phyloP scores from a whole-genome alignment of 2,888 invertebrate species.

The Drosophila glabriapex region DNA sequence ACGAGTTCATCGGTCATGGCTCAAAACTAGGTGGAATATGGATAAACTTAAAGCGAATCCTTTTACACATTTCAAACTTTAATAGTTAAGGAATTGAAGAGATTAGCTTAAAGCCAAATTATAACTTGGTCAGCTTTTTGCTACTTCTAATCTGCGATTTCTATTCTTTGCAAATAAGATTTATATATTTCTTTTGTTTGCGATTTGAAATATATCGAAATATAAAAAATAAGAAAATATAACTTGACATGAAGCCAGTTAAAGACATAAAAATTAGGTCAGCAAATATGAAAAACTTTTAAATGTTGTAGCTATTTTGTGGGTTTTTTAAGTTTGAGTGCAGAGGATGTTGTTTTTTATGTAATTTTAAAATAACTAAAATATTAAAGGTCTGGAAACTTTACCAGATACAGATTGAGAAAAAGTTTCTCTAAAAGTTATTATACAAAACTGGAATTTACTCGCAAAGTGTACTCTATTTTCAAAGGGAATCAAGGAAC shows the following conservation, averaged over 20 bases:
- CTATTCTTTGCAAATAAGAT: not conserved
- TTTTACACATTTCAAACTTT: not conserved
- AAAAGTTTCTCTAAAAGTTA: not conserved
- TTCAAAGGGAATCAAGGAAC: not conserved
- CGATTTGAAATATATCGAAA: not conserved
- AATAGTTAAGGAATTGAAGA: not conserved
- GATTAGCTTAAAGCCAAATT: not conserved
- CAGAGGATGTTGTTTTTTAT: not conserved
- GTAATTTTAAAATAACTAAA: not conserved
- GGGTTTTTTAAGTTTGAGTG: not conserved
- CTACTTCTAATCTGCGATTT: not conserved
- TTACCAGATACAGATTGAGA: not conserved
- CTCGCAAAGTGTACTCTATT: not conserved
- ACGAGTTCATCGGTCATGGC: slow-evolving; percentile 1
- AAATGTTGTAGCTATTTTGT: not conserved
- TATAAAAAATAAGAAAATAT: not conserved
- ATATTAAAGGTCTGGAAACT: not conserved
- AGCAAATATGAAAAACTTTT: not conserved
- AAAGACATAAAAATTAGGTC: not conserved
- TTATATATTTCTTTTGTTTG: not conserved
- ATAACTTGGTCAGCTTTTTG: not conserved
- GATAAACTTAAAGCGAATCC: not conserved
- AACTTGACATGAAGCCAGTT: not conserved
- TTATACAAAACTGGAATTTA: not conserved
- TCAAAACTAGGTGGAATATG: slow-evolving; percentile 3